Evolutionary conservation across 2,888 invertebrate species (phyloP), one percentile per base, ranked within the genome.

Genomic region (Strigamia crassipes): DNA sequence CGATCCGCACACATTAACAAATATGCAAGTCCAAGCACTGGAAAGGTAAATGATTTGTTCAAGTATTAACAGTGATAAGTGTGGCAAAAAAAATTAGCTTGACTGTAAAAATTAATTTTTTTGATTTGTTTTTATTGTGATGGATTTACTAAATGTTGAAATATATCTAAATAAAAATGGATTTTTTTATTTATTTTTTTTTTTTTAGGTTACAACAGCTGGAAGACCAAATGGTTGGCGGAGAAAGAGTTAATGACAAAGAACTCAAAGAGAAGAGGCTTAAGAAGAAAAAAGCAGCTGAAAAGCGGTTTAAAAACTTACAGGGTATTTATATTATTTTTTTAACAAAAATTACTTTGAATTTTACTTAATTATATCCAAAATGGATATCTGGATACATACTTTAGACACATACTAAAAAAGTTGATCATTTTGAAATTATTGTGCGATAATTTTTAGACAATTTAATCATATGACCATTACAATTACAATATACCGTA

Each of bases 171-270:
- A 34, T 34, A 46, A 8, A 15, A 6, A 13, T 13, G 4, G n/a
- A n/a, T 2, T 46, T 10, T 46, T 10, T 46, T 2, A 46, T 15
- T 10, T 46, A 46, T 46, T 15, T 10, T 15, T 10, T 46, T 8
- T 46, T 15, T 10, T 46, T 8, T 86, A 91, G 90, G 87, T 88
- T 91, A 84, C 90, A 92, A 86, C 90, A 91, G 83, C 89, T 95
- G 23, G 92, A 95, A 86, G 91, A 92, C 77, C 91, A 92, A 81
- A 91, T 95, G 89, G 93, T 95, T 61, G 94, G 94, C 1, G 94
- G 94, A 0, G 94, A 95, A 86, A 90, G 92, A 84, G 92, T 91
- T 0, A 90, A 93, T 86, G 94, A 95, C 87, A 89, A 90, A 56
- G 92, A 92, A 85, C 86, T 94, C 42, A 93, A 92, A 83, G 93